phyloP scores from a whole-genome alignment of 2,888 invertebrate genomes.

The Nephrocerus scutellatus region DNA sequence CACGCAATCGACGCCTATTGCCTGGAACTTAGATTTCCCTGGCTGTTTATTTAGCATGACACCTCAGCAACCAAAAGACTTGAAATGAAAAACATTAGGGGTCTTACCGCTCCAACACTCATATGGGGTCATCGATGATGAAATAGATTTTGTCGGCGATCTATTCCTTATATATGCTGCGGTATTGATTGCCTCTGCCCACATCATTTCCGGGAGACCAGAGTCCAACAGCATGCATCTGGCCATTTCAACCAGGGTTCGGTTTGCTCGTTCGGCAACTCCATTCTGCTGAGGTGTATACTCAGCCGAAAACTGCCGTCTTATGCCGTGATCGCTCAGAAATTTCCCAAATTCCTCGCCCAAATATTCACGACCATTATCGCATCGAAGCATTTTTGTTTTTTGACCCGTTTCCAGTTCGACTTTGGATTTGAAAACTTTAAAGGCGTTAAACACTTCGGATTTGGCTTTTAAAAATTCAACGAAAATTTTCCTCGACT shows the following conservation, averaged over 20 bases:
- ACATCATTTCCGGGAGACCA: constrained; percentile 22
- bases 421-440: constrained; percentile 15
- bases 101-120: constrained; percentile 19
- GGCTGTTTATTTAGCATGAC: constrained; percentile 13
- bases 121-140: constrained; percentile 20
- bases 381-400: constrained; percentile 13
- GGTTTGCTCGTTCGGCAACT: constrained; percentile 19
- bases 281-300: constrained; percentile 22
- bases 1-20: no score
- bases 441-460: constrained; percentile 18
- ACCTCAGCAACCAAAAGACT: constrained; percentile 14
- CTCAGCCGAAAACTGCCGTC: constrained; percentile 7
- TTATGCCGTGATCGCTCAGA: constrained; percentile 11
- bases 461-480: constrained; percentile 20
- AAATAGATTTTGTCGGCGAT: constrained; percentile 12
- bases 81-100: constrained; percentile 9
- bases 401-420: constrained; percentile 17
- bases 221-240: constrained; percentile 27
- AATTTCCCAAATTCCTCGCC: constrained; percentile 5
- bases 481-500: constrained; percentile 17
- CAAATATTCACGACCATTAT: constrained; percentile 18
- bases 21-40: constrained; percentile 11
- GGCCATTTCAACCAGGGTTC: constrained; percentile 24
- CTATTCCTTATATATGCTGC: constrained; percentile 18
- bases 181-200: constrained; percentile 20